Percentiles rank a stretch among this genome's conserved stretches.
Evolutionary conservation across 1,140 invertebrate species (phyloP).

Genomic region (Drosophila elegans): DNA sequence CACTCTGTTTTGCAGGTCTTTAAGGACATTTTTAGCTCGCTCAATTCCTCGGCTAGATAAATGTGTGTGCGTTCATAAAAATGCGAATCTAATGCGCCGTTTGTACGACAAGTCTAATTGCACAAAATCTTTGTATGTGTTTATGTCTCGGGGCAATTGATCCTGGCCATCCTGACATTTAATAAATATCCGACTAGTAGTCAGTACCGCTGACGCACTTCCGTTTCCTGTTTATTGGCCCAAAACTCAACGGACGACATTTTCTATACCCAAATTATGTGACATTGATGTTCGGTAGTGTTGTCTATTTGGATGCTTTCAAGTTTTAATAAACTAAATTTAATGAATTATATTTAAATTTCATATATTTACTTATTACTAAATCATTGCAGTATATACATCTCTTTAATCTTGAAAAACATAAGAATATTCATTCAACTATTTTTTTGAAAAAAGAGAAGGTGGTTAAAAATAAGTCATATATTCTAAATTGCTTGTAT

Average conservation of each 20-base stretch:
- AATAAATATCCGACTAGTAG: constrained; percentile 64
- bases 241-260: constrained; percentile 29
- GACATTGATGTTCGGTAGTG: background rate
- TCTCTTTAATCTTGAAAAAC: too few species aligned
- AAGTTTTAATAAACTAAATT: too few species aligned
- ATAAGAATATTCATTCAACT: too few species aligned
- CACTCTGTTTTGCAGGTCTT: constrained; percentile 36
- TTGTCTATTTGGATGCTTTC: constrained; percentile 8
- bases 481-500: too few species aligned
- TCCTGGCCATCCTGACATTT: constrained; percentile 59
- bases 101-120: constrained; percentile 67
- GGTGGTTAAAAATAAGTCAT: too few species aligned
- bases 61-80: constrained; percentile 61
- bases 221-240: constrained; percentile 67
- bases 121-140: constrained; percentile 19
- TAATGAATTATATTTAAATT: too few species aligned
- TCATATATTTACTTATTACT: too few species aligned
- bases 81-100: constrained; percentile 71
- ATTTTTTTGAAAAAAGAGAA: too few species aligned
- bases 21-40: constrained; percentile 64
- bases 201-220: constrained; percentile 62
- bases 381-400: too few species aligned
- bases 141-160: constrained; percentile 48
- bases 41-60: constrained; percentile 55
- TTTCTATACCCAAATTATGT: constrained; percentile 40